Conservation (phyloP, 1,140 invertebrate genomes). For the Apis laboriosa region DNA sequence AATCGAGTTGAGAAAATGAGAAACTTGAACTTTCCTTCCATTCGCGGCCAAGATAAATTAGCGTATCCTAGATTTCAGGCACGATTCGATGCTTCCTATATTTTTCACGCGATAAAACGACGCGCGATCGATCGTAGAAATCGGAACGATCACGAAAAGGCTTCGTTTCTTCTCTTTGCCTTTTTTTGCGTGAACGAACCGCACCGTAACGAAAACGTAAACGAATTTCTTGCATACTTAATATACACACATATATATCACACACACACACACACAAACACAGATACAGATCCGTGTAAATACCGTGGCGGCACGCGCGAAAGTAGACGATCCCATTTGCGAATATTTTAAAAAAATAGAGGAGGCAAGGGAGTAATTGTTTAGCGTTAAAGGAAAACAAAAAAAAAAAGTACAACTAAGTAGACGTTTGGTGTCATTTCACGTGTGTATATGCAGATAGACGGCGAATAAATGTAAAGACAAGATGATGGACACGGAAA, state of each 20-base stretch:
- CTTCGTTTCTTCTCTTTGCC: neutral
- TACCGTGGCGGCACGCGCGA: constrained; percentile 44
- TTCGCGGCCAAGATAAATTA: neutral
- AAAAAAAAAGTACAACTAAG: constrained; percentile 55
- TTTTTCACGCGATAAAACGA: neutral
- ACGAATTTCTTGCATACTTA: constrained; percentile 1
- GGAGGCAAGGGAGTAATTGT: constrained; percentile 58
- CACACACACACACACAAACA: neutral
- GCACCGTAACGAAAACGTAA: neutral
- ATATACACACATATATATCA: neutral
- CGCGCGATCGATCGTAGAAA: neutral
- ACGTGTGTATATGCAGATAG: constrained; percentile 66
- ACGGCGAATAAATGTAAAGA: constrained; percentile 67
- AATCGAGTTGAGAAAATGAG: neutral
- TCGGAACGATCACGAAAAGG: neutral
- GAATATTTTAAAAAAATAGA: constrained; percentile 60
- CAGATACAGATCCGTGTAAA: constrained; percentile 46
- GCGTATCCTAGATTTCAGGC: neutral
- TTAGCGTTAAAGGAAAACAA: constrained; percentile 43
- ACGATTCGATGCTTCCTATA: too few relatives aligned
- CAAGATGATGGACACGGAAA: constrained; percentile 20
- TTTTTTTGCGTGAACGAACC: constrained; percentile 6
- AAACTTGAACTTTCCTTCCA: neutral
- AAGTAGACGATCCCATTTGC: constrained; percentile 41
- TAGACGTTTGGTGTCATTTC: constrained; percentile 73